These are phyloP conservation scores for Parapsyche elsis DNA, from an alignment of 1,140 invertebrate species.

Conservation along the genomic window DNA sequence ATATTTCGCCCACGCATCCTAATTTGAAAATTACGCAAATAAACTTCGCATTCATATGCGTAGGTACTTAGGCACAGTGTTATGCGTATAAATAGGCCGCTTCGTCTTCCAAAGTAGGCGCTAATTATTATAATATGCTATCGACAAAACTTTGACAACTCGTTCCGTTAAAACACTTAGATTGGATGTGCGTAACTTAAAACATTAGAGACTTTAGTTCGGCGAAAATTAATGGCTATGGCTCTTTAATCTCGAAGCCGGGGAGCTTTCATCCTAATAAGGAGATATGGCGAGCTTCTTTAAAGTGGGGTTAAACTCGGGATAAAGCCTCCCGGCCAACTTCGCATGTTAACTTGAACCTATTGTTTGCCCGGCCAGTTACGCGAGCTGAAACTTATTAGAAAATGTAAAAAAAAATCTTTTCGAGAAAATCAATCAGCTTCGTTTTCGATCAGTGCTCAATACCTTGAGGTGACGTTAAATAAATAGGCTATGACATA, in stretches of 20 bases:
- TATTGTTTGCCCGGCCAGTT: slow-evolving; percentile 8
- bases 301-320: slow-evolving; percentile 13
- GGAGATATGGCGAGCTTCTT: slow-evolving; percentile 22
- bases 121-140: neutral
- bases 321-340: slow-evolving; percentile 23
- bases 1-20: no score
- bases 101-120: neutral
- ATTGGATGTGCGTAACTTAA: slow-evolving; percentile 28
- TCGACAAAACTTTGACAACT: slow-evolving; percentile 25
- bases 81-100: neutral
- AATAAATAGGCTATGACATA: no score
- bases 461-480: no score
- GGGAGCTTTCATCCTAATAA: slow-evolving; percentile 26
- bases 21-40: no score
- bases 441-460: no score
- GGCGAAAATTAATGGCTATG: slow-evolving; percentile 17
- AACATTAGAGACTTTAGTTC: slow-evolving; percentile 30
- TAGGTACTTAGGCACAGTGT: no score
- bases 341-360: slow-evolving; percentile 28
- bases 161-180: slow-evolving; percentile 26
- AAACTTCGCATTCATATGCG: no score
- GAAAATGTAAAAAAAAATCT: no score
- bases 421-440: no score
- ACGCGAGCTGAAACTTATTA: neutral
- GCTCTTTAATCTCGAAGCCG: slow-evolving; percentile 17